phyloP scores from a whole-genome alignment of 1,140 invertebrate species.

The Drosophila nasuta region DNA sequence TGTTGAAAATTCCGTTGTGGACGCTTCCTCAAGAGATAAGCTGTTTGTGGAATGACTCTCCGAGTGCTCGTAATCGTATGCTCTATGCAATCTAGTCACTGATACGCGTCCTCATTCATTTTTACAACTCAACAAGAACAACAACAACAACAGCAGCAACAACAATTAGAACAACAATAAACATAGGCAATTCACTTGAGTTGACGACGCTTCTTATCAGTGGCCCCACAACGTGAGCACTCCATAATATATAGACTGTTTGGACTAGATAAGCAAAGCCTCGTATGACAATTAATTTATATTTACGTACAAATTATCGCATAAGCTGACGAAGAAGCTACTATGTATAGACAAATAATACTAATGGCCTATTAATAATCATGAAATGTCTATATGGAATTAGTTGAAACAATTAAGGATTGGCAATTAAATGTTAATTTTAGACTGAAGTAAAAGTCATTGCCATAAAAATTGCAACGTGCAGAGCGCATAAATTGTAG shows the following conservation, averaged over 20 bases:
- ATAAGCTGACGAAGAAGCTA: conserved; percentile 36
- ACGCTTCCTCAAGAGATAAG: conserved; percentile 55
- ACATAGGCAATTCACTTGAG: conserved; percentile 15
- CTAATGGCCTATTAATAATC: conserved; percentile 10
- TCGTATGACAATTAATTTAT: conserved; percentile 67
- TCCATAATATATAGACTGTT: conserved; percentile 29
- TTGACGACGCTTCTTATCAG: conserved; percentile 27
- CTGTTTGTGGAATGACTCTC: background rate
- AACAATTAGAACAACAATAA: conserved; percentile 11
- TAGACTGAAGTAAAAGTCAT: too few relatives aligned
- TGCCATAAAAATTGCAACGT: too few relatives aligned
- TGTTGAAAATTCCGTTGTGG: background rate
- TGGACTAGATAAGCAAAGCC: conserved; percentile 35
- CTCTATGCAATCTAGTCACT: conserved; percentile 38
- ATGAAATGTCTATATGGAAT: background rate
- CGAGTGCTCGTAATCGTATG: conserved; percentile 1
- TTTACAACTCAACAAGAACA: conserved; percentile 39
- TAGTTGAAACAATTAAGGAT: background rate
- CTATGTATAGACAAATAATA: conserved; percentile 23
- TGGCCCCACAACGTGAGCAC: conserved; percentile 10
- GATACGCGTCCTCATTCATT: conserved; percentile 39
- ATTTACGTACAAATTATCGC: conserved; percentile 68
- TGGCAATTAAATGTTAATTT: background rate
- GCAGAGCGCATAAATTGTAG: too few relatives aligned
- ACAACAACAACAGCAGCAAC: conserved; percentile 2